Evolutionary conservation across 2,888 invertebrate genomes (phyloP).

Genomic region (Tenthredo scrophulariae): DNA sequence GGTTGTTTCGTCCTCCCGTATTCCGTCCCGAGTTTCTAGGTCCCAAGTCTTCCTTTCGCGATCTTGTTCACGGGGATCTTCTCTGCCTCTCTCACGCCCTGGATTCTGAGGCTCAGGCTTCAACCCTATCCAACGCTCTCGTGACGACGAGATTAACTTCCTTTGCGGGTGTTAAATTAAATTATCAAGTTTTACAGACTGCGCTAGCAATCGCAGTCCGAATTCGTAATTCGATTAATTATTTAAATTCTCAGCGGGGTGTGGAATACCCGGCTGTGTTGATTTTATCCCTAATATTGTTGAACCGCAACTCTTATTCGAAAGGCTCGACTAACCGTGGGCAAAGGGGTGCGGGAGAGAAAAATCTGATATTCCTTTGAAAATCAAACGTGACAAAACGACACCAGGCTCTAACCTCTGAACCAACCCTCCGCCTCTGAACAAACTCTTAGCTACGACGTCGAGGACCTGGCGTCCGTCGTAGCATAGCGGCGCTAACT

Average conservation of each 20-base stretch:
- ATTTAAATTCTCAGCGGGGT: slow-evolving; percentile 62
- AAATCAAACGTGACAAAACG: slow-evolving; percentile 49
- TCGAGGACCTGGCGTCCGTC: slow-evolving; percentile 35
- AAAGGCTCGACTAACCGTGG: not conserved
- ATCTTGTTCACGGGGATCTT: not conserved
- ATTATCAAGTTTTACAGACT: slow-evolving; percentile 66
- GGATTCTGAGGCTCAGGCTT: slow-evolving; percentile 54
- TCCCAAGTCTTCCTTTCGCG: not conserved
- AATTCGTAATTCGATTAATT: slow-evolving; percentile 65
- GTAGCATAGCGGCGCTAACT: slow-evolving; percentile 31
- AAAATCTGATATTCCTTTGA: slow-evolving; percentile 37
- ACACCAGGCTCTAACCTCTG: not conserved
- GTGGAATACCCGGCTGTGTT: not conserved
- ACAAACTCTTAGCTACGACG: slow-evolving; percentile 23
- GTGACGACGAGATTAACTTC: slow-evolving; percentile 66
- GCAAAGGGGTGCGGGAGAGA: not conserved
- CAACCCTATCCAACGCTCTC: slow-evolving; percentile 60
- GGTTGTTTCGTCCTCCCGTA: slow-evolving; percentile 34
- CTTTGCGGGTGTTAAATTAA: slow-evolving; percentile 66
- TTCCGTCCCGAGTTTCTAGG: slow-evolving; percentile 38
- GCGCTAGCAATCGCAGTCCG: slow-evolving; percentile 56
- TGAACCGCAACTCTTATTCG: not conserved
- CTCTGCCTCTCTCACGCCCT: not conserved
- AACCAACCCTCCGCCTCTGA: not conserved
- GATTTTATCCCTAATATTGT: not conserved